A percentile compares a stretch with the other conserved stretches of the same genome.
Evolutionary conservation across 2,797 vertebrate genomes (phyloP).

Genomic region (Coreius guichenoti): DNA sequence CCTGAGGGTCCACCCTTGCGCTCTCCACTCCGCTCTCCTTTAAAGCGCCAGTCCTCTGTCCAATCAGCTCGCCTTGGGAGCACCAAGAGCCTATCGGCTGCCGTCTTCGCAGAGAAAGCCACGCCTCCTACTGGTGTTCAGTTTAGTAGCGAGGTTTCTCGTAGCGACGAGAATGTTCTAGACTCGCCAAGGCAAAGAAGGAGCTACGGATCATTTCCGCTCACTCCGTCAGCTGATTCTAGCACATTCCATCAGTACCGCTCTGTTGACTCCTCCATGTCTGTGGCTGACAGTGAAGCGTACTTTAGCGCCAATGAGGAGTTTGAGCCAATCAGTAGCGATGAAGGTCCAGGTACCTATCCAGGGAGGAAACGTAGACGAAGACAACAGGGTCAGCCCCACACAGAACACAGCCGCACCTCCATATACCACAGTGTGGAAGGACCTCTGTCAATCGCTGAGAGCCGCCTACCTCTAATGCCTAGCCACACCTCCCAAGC

Average conservation of each 20-base stretch:
- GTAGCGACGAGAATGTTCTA: conserved; percentile 94
- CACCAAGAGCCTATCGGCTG: conserved; percentile 94
- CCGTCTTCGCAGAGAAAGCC: conserved; percentile 91
- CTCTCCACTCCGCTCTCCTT: conserved; percentile 90
- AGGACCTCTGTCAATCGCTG: conserved; percentile 87
- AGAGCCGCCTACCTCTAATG: conserved; percentile 83
- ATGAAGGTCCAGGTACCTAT: conserved; percentile 97
- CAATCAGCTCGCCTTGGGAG: conserved; percentile 93
- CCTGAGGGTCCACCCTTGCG: conserved; percentile 86
- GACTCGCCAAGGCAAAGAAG: conserved; percentile 95
- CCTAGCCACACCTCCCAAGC: conserved; percentile 93
- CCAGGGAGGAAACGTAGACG: conserved; percentile 94
- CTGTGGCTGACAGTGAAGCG: conserved; percentile 96
- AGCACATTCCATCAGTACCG: conserved; percentile 97
- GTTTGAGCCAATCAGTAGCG: conserved; percentile 96
- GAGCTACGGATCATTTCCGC: conserved; percentile 96
- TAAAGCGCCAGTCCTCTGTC: conserved; percentile 91
- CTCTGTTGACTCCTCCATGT: conserved; percentile 97
- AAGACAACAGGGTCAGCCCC: conserved; percentile 79
- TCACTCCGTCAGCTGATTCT: conserved; percentile 95
- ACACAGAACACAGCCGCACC: conserved; percentile 84
- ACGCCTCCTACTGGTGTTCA: conserved; percentile 88
- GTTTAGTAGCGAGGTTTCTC: conserved; percentile 94
- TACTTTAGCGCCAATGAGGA: conserved; percentile 98
- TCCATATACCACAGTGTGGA: conserved; percentile 98